These are phyloP conservation scores for Istiophorus platypterus DNA, from an alignment of 2,113 vertebrate species.

Conservation along the genomic window DNA sequence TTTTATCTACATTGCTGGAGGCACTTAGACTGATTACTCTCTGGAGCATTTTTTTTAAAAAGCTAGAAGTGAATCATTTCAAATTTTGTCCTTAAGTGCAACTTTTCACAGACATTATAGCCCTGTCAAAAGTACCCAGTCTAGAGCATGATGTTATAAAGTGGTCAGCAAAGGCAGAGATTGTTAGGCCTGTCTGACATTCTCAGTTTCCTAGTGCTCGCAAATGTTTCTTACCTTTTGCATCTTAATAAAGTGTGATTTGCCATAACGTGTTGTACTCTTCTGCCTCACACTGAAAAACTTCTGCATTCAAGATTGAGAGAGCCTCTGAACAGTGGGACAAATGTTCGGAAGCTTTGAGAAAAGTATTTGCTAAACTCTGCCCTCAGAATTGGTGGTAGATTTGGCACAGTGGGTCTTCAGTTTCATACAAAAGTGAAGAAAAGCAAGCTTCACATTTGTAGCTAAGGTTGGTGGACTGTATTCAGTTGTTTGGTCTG, in stretches of 20 bases:
- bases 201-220: not conserved
- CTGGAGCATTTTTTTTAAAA: slow-evolving; percentile 60
- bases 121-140: slow-evolving; percentile 24
- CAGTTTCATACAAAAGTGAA: too few relatives aligned
- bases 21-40: slow-evolving; percentile 52
- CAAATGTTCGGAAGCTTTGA: too few relatives aligned
- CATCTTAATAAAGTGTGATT: not conserved
- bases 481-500: too few relatives aligned
- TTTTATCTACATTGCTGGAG: slow-evolving; percentile 47
- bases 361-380: too few relatives aligned
- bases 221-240: not conserved
- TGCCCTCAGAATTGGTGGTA: too few relatives aligned
- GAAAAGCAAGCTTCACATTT: too few relatives aligned
- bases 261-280: not conserved
- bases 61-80: slow-evolving; percentile 63
- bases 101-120: slow-evolving; percentile 43
- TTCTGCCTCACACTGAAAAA: too few relatives aligned
- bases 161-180: slow-evolving; percentile 8
- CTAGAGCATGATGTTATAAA: slow-evolving; percentile 31
- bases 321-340: too few relatives aligned
- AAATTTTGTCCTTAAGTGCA: slow-evolving; percentile 47
- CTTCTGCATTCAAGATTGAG: too few relatives aligned
- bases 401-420: too few relatives aligned
- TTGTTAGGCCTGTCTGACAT: not conserved
- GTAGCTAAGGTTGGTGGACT: too few relatives aligned